Base-by-base conservation (phyloP, 2,797 vertebrate species). In the Eremophila alpestris region DNA sequence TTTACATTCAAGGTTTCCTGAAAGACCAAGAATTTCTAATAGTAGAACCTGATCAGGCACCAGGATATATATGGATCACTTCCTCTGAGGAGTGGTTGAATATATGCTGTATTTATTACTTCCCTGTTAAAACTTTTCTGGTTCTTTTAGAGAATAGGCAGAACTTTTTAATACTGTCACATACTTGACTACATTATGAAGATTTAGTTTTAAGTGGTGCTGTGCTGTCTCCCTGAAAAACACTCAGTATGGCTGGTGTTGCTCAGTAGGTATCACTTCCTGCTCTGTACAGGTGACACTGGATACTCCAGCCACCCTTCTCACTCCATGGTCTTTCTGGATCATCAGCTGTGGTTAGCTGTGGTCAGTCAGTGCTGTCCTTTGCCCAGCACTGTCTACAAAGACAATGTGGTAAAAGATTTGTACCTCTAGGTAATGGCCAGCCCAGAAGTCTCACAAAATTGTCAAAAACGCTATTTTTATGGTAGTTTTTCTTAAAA, bases 391-490 rank as follows among this genome's bases (percentile, higher is more conserved):
- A 32, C 56, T 40, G 45, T 64, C 52, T 75, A 51, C 77, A 74
- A 67, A 85, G 62, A 76, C 60, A 81, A 26, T 13, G 59, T 45
- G 55, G 32, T 65, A 51, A n/a, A 70, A 62, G 48, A 73, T 68
- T 70, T 83, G 63, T 85, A 79, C 63, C 41, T 85, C 40, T 81
- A 55, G 60, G 67, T 56, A 67, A 73, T 5, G 20, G 38, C 64
- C 21, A 65, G 90, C 32, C 54, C 65, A 76, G 77, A 75, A 91
- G 74, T 85, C 51, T 81, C 65, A 34, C 36, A 46, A 52, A 79
- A 54, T 87, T 76, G 7, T 54, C 41, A 48, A 10, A 41, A 83
- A 48, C 58, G 43, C 41, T 32, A 4, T 41, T 95, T 84, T 40
- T 64, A 38, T 48, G 26, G 20, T 54, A 34, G 12, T 68, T 80